Conservation (phyloP, 2,888 invertebrate genomes). For the Apodemia hepburni region DNA sequence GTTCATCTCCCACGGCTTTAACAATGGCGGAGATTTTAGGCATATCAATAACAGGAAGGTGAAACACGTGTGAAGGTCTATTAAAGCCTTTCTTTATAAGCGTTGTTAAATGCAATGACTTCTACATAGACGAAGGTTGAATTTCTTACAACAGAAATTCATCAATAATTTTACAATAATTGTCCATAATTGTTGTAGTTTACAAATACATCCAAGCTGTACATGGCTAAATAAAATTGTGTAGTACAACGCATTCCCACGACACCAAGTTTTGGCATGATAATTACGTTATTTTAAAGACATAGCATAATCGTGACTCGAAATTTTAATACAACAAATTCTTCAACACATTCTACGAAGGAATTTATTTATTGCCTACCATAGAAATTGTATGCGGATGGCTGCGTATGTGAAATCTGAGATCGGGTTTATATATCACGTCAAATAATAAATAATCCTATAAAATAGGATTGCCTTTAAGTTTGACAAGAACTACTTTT, state of each 20-base stretch:
- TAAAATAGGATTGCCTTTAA: no score
- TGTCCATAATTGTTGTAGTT: conserved; percentile 13
- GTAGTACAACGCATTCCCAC: neutral
- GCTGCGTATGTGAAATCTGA: no score
- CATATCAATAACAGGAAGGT: conserved; percentile 41
- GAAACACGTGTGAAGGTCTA: conserved; percentile 36
- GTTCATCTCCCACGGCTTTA: conserved; percentile 34
- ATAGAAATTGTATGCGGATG: no score
- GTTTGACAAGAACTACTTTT: no score
- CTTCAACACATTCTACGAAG: no score
- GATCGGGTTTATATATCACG: no score
- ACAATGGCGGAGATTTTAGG: conserved; percentile 36
- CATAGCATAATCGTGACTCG: no score
- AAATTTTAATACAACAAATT: no score
- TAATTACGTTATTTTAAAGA: neutral
- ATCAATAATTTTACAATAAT: conserved; percentile 13
- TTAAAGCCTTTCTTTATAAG: conserved; percentile 33
- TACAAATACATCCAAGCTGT: neutral
- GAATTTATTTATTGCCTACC: no score
- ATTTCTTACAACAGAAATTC: conserved; percentile 47
- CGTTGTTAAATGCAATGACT: conserved; percentile 34
- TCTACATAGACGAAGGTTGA: conserved; percentile 43
- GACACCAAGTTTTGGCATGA: neutral
- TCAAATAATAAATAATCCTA: no score
- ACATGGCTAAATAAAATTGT: neutral